phyloP scores from a whole-genome alignment of 2,888 invertebrate genomes.

The Argyresthia albistria region DNA sequence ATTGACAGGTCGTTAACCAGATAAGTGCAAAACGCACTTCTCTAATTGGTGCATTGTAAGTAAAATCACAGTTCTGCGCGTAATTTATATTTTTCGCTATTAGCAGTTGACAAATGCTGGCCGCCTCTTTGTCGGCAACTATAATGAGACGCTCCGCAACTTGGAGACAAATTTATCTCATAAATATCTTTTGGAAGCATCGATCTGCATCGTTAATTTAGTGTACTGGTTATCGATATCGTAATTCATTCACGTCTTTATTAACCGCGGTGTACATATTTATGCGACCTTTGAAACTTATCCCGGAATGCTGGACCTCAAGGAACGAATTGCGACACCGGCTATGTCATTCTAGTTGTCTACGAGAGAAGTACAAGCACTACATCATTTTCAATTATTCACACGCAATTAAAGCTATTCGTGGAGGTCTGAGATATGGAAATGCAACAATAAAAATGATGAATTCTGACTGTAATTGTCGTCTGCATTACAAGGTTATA shows the following conservation, averaged over 20 bases:
- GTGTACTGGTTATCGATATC: slow-evolving; percentile 48
- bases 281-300: slow-evolving; percentile 9
- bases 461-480: slow-evolving; percentile 17
- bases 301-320: neutral
- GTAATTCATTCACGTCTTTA: slow-evolving; percentile 53
- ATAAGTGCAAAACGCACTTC: slow-evolving; percentile 2
- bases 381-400: slow-evolving; percentile 4
- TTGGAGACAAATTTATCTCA: slow-evolving; percentile 61
- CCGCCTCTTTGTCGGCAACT: slow-evolving; percentile 53
- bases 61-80: slow-evolving; percentile 16
- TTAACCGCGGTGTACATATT: slow-evolving; percentile 37
- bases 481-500: slow-evolving; percentile 14
- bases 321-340: neutral
- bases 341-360: neutral
- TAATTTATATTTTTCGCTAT: slow-evolving; percentile 46
- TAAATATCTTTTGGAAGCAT: slow-evolving; percentile 58
- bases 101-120: slow-evolving; percentile 54
- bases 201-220: slow-evolving; percentile 60
- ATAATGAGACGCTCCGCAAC: slow-evolving; percentile 54
- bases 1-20: slow-evolving; percentile 1
- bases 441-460: slow-evolving; percentile 25
- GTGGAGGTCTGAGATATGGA: slow-evolving; percentile 3
- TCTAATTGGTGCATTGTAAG: neutral
- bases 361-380: neutral
- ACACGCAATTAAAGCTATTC: slow-evolving; percentile 5